Evolutionary conservation across 2,888 invertebrate species (phyloP), one percentile per base, ranked within the genome.

Genomic region (Taphrorychus bicolor): DNA sequence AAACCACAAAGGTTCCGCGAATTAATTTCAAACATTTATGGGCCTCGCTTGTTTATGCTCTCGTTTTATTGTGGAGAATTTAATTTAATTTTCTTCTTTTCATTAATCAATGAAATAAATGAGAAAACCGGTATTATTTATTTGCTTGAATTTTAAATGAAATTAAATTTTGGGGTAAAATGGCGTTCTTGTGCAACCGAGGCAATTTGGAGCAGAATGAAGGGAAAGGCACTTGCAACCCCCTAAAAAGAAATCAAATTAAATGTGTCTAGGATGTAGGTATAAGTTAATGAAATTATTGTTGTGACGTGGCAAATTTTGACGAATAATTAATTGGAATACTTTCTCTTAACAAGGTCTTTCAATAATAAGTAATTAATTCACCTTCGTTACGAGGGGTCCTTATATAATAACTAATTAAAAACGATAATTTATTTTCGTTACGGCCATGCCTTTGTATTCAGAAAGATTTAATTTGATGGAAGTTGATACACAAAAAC

Each of bases 21-120:
- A 64, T 64, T 64, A 64, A 64, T 58, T 52, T 57, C 19, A 52
- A 64, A 51, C 58, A 64, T 64, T 64, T 58, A 64, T 64, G 51
- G 52, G 17, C 58, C 58, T 64, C 51, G 57, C 51, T 52, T 52
- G 14, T 58, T 40, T 40, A 14, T 22, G 41, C n/a, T 18, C 14
- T 21, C 51, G 57, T 52, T 64, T 64, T 58, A 64, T 59, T 65
- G 58, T 19, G 53, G 59, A 24, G 53, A 65, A 65, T 48, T 53
- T 53, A 42, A 58, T 65, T 59, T 48, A 65, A 65, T 65, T 65
- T 65, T 53, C 53, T 59, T 65, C 53, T 42, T 65, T 59, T 53
- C 59, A 59, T 59, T 65, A 65, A 59, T 65, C 57, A 65, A 64
- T 65, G 59, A 59, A 59, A 48, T 59, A 42, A 59, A 59, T 59